Percentiles rank a stretch among this genome's conserved stretches.
Evolutionary conservation across 2,888 invertebrate genomes (phyloP).

Genomic region (Coelinius sp.): DNA sequence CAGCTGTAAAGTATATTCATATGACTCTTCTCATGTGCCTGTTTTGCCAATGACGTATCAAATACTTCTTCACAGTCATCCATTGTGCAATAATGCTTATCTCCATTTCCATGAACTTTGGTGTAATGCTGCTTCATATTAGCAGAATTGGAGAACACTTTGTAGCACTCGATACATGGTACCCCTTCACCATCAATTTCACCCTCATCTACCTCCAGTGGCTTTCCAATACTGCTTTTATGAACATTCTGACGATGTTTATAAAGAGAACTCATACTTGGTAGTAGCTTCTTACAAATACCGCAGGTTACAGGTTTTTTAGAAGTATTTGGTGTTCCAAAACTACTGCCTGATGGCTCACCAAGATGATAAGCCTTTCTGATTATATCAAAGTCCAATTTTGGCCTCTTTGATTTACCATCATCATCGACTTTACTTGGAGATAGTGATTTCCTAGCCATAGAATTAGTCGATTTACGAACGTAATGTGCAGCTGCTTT

Average conservation of each 20-base stretch:
- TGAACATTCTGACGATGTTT: constrained; percentile 76
- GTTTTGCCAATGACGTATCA: constrained; percentile 71
- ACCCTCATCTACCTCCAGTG: neutral
- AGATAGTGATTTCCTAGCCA: constrained; percentile 29
- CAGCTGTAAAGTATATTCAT: constrained; percentile 75
- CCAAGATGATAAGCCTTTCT: constrained; percentile 37
- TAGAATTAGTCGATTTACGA: constrained; percentile 11
- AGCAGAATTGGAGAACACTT: constrained; percentile 73
- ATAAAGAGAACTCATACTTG: constrained; percentile 76
- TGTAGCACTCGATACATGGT: constrained; percentile 73
- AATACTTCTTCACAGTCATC: constrained; percentile 70
- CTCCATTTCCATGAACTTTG: constrained; percentile 37
- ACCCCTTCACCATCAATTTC: constrained; percentile 55
- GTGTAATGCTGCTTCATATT: constrained; percentile 74
- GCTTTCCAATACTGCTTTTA: constrained; percentile 65
- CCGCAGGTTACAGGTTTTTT: constrained; percentile 73
- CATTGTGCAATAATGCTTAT: constrained; percentile 53
- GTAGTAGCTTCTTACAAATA: constrained; percentile 77
- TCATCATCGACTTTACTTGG: constrained; percentile 20
- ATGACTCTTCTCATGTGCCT: constrained; percentile 72
- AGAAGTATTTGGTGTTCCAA: constrained; percentile 29
- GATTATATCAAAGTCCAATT: constrained; percentile 42
- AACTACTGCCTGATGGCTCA: constrained; percentile 29
- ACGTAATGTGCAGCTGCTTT: constrained; percentile 57
- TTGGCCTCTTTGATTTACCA: constrained; percentile 34